These are phyloP conservation scores for Grus americana DNA, from an alignment of 2,113 vertebrate species.

Conservation along the genomic window DNA sequence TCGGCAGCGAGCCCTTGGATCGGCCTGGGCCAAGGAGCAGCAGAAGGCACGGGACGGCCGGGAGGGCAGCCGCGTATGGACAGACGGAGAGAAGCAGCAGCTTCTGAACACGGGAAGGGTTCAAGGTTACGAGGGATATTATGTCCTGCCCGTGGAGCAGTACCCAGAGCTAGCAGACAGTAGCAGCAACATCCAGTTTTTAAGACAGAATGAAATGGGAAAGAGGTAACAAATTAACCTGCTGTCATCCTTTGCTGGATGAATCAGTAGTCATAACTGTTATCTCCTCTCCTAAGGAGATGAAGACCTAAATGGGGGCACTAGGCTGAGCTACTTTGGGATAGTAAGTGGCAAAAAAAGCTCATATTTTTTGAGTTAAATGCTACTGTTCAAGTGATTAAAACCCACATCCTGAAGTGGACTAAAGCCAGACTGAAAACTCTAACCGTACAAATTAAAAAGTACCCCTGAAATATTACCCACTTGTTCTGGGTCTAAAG, in stretches of 20 bases:
- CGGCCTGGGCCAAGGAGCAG: slow-evolving; percentile 94
- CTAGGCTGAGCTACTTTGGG: slow-evolving; percentile 91
- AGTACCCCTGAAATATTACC: slow-evolving; percentile 95
- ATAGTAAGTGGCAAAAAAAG: slow-evolving; percentile 80
- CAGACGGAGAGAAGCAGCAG: slow-evolving; percentile 97
- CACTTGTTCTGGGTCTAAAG: slow-evolving; percentile 95
- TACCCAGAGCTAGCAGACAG: slow-evolving; percentile 99
- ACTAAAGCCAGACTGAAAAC: slow-evolving; percentile 84
- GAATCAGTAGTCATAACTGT: slow-evolving; percentile 81
- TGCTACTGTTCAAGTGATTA: slow-evolving; percentile 75
- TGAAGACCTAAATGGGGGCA: slow-evolving; percentile 89
- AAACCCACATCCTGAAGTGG: slow-evolving; percentile 77
- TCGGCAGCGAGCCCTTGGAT: slow-evolving; percentile 88
- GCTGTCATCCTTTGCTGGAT: slow-evolving; percentile 82
- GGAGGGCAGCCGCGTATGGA: slow-evolving; percentile 96
- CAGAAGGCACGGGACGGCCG: slow-evolving; percentile 91
- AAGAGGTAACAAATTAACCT: slow-evolving; percentile 97
- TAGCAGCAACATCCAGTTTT: slow-evolving; percentile 99
- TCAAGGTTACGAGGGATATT: slow-evolving; percentile 97
- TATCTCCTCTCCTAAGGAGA: slow-evolving; percentile 95
- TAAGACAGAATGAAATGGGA: slow-evolving; percentile 99
- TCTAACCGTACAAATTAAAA: slow-evolving; percentile 77
- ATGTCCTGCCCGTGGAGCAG: slow-evolving; percentile 96
- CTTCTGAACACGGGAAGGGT: slow-evolving; percentile 91
- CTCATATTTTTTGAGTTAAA: slow-evolving; percentile 87